Evolutionary conservation across 23 tunicate species (phyloP).

Genomic region (Pegea sp.): DNA sequence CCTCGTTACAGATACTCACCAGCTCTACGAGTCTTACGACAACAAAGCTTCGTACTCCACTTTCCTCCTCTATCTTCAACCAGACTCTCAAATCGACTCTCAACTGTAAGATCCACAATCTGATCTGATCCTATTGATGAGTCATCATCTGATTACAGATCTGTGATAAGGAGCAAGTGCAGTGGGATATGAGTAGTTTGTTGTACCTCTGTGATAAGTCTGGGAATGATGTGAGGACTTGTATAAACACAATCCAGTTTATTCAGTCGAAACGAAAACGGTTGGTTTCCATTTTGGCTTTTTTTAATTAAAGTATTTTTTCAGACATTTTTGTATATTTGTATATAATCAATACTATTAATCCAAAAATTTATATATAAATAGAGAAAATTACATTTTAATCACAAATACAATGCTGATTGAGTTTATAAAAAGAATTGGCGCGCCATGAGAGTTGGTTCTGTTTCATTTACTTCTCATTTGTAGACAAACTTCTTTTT

Average conservation of each 20-base stretch:
- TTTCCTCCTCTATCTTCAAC: slow-evolving; percentile 63
- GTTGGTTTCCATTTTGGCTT: not conserved
- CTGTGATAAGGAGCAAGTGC: slow-evolving; percentile 29
- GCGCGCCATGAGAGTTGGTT: too few relatives aligned
- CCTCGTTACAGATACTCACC: slow-evolving; percentile 85
- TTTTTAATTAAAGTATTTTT: too few relatives aligned
- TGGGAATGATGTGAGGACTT: slow-evolving; percentile 86
- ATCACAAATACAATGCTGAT: too few relatives aligned
- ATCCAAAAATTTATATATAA: too few relatives aligned
- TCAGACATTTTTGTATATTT: too few relatives aligned
- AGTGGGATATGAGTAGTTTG: slow-evolving; percentile 50
- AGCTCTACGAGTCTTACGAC: slow-evolving; percentile 65
- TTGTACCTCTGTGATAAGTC: slow-evolving; percentile 78
- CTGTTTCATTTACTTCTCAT: too few relatives aligned
- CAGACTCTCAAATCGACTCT: slow-evolving; percentile 39
- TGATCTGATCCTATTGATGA: not conserved
- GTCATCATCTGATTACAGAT: too few relatives aligned
- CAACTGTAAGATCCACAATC: slow-evolving; percentile 18
- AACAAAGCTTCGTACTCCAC: slow-evolving; percentile 62
- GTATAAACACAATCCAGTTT: slow-evolving; percentile 92
- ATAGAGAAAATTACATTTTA: too few relatives aligned
- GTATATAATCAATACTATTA: too few relatives aligned
- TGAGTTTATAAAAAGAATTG: too few relatives aligned
- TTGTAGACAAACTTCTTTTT: too few relatives aligned
- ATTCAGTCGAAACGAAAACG: slow-evolving; percentile 28